Conservation (phyloP, 2,113 vertebrate species). For the Rhinopomastus cyanomelas region DNA sequence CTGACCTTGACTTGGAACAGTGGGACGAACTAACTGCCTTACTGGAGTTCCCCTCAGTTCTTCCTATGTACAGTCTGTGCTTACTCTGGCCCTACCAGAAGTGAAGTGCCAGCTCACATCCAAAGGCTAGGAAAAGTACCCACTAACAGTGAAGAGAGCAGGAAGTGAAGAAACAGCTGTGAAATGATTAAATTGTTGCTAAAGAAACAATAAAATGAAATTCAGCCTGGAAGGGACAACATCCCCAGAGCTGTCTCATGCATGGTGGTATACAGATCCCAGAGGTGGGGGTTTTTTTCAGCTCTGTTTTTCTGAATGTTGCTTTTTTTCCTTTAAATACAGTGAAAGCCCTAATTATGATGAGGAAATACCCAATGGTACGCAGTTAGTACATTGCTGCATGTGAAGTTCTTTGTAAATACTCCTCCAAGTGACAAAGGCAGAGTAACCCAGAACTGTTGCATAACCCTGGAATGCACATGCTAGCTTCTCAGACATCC, state of each 20-base stretch:
- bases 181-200: neutral
- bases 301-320: neutral
- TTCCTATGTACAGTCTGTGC: neutral
- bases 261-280: neutral
- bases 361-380: neutral
- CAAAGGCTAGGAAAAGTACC: neutral
- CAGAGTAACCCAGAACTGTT: neutral
- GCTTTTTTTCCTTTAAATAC: neutral
- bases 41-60: neutral
- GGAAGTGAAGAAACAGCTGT: neutral
- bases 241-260: neutral
- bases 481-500: neutral
- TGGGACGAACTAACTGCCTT: neutral
- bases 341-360: neutral
- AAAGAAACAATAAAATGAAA: neutral
- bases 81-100: neutral
- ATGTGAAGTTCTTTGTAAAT: neutral
- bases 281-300: neutral
- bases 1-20: neutral
- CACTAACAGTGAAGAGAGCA: neutral
- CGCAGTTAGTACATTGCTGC: neutral
- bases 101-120: neutral
- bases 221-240: neutral
- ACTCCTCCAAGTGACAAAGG: neutral
- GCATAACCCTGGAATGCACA: rapidly evolving